phyloP scores from a whole-genome alignment of 2,113 vertebrate genomes.

The Psephotus haematonotus region DNA sequence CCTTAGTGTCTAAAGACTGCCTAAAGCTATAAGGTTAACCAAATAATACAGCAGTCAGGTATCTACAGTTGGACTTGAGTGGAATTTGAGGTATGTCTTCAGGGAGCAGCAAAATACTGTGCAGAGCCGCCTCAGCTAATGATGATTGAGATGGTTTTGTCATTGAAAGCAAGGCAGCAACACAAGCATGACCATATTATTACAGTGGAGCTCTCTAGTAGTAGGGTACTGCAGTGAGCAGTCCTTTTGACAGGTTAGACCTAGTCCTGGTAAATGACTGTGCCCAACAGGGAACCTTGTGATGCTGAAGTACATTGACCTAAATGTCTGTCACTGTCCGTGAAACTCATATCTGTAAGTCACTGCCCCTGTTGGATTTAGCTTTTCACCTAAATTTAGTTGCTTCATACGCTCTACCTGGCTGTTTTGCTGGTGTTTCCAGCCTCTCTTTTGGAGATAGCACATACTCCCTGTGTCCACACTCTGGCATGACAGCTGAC shows the following conservation, averaged over 20 bases:
- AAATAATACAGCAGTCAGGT: background rate
- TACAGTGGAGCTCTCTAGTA: background rate
- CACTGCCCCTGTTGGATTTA: background rate
- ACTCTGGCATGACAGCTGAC: background rate
- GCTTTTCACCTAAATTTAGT: background rate
- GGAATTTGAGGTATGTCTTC: background rate
- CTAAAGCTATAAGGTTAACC: background rate
- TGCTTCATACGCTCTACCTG: background rate
- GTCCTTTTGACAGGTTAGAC: background rate
- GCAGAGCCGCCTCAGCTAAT: background rate
- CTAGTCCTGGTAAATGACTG: background rate
- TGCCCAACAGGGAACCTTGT: background rate
- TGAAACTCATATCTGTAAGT: background rate
- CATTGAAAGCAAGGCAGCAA: background rate
- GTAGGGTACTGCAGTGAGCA: background rate
- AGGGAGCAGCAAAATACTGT: background rate
- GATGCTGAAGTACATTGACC: background rate
- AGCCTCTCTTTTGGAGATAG: background rate
- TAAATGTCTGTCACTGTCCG: background rate
- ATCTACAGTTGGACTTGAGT: background rate
- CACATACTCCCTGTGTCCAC: accelerated
- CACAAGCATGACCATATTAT: background rate
- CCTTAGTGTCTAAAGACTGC: background rate
- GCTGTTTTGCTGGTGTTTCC: background rate
- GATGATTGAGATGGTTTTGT: background rate